Evolutionary conservation across 2,888 invertebrate species (phyloP), one percentile per base, ranked within the genome.

Genomic region (Vesta saturnalis): DNA sequence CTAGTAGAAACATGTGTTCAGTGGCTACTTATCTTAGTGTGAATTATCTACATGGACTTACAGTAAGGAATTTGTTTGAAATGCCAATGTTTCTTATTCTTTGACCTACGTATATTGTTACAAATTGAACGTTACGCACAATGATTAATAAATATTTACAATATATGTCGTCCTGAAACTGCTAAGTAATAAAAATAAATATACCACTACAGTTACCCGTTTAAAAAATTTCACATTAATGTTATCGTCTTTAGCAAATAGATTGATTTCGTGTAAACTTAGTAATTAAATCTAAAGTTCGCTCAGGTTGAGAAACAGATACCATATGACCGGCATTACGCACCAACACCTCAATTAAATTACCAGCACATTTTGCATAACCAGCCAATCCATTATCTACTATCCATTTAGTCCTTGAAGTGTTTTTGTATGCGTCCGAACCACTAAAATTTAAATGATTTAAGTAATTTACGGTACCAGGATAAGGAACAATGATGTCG

Each of bases 401-500:
- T 60, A 85, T 85, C 95, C 94, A 95, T 58, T 90, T 85, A 68
- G 88, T 86, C 46, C 93, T 86, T 52, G 86, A 84, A 0, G 93
- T 91, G 0, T 83, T 85, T 77, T 88, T 89, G 81, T 94, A 95
- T 1, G 88, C 86, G 1, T 86, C 86, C 0, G 90, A 85, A 0
- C 88, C 90, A 18, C 85, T 87, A 85, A 94, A 95, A 52, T 91
- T 87, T 1, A 95, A 85, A 60, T 89, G 87, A 72, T 88, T 86
- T 30, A 97, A 83, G 81, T 93, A 95, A 79, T 92, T 92, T 16
- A 92, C 87, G 0, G 96, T 96, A 57, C 94, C 81, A 0, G 95
- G 94, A 83, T 95, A 94, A 0, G 95, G 94, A 0, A 96, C 94
- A 72, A 96, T 95, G 12, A 97, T 92, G 81, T 97, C 97, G 72